These are phyloP conservation scores for Sander lucioperca DNA, from an alignment of 2,113 vertebrate genomes.

Conservation along the genomic window DNA sequence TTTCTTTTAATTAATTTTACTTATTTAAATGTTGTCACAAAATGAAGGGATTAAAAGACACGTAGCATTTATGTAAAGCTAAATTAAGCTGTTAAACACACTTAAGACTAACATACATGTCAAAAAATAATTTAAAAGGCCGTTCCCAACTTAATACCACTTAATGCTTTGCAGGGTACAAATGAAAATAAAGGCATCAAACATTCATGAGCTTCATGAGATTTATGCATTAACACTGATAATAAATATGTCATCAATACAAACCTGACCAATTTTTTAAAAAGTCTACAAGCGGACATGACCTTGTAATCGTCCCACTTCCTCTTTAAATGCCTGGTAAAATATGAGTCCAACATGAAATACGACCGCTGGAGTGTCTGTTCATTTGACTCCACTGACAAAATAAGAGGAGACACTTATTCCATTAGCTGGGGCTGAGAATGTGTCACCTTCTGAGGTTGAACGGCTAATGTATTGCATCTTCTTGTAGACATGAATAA, in stretches of 20 bases:
- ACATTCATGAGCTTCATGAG: constrained; percentile 30
- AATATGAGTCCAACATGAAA: constrained; percentile 33
- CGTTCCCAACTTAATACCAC: constrained; percentile 6
- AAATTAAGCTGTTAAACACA: constrained; percentile 6
- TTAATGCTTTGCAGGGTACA: constrained; percentile 26
- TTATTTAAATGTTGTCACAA: not conserved
- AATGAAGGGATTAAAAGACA: not conserved
- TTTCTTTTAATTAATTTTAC: too few species aligned
- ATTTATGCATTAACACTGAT: constrained; percentile 21
- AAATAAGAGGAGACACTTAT: constrained; percentile 71
- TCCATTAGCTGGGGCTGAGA: constrained; percentile 60
- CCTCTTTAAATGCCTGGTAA: constrained; percentile 20
- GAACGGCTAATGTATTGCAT: constrained; percentile 59
- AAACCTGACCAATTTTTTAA: constrained; percentile 44
- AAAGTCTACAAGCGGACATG: constrained; percentile 8
- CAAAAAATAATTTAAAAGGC: constrained; percentile 26
- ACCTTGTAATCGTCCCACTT: constrained; percentile 44
- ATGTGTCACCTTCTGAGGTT: constrained; percentile 59
- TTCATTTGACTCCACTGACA: constrained; percentile 62
- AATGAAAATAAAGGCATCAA: constrained; percentile 50
- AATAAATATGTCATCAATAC: constrained; percentile 45
- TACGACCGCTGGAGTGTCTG: constrained; percentile 34
- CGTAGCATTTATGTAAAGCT: not conserved
- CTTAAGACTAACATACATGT: constrained; percentile 10
- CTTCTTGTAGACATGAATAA: constrained; percentile 65